Percentiles rank a stretch among this genome's conserved stretches.
Evolutionary conservation across 2,888 invertebrate species (phyloP).

Genomic region (Epinotia demarniana): DNA sequence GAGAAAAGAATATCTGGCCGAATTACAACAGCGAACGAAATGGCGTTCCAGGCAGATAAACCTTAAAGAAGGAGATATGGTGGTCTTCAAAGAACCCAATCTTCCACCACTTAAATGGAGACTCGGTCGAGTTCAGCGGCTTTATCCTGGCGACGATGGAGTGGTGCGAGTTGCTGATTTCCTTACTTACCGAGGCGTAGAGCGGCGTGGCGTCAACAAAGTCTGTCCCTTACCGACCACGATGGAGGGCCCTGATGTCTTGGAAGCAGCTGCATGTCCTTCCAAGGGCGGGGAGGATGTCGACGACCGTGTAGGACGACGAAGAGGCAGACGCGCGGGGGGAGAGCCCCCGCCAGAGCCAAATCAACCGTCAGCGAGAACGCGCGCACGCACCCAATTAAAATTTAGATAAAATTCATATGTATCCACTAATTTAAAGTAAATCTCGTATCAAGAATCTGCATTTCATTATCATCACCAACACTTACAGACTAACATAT

Average conservation of each 20-base stretch:
- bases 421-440: too few species aligned
- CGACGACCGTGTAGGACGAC: neutral
- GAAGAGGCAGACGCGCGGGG: too few species aligned
- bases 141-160: slow-evolving; percentile 40
- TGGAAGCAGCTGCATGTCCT: slow-evolving; percentile 4
- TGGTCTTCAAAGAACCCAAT: slow-evolving; percentile 40
- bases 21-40: slow-evolving; percentile 42
- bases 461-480: too few species aligned
- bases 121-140: slow-evolving; percentile 32
- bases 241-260: slow-evolving; percentile 3
- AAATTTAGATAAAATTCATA: too few species aligned
- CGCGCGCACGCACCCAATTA: too few species aligned
- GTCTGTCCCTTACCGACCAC: slow-evolving; percentile 16
- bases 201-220: slow-evolving; percentile 10
- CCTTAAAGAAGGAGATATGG: slow-evolving; percentile 17
- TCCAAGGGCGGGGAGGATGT: slow-evolving; percentile 33
- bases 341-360: too few species aligned
- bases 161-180: slow-evolving; percentile 25
- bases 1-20: slow-evolving; percentile 46
- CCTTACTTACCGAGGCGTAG: slow-evolving; percentile 3
- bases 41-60: too few species aligned
- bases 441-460: too few species aligned
- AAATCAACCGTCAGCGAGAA: too few species aligned
- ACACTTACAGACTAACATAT: too few species aligned
- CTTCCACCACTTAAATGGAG: too few species aligned